phyloP scores from a whole-genome alignment of 23 tunicate genomes.

The Trididemnum clinides region DNA sequence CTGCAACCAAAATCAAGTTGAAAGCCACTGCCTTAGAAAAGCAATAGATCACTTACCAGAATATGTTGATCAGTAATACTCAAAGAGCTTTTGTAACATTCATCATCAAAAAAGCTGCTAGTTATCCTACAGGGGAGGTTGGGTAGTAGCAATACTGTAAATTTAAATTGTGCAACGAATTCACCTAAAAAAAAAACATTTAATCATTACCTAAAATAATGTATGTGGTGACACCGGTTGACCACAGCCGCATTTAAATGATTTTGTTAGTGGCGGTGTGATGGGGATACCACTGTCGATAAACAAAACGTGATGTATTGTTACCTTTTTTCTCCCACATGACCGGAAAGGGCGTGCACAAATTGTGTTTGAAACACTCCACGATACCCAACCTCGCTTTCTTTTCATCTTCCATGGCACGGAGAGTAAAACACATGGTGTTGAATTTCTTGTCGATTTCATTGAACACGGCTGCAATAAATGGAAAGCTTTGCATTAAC shows the following conservation, averaged over 20 bases:
- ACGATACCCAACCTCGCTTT: slow-evolving; percentile 97
- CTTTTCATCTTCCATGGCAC: slow-evolving; percentile 95
- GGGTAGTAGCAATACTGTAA: slow-evolving; percentile 83
- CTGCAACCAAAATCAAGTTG: too few species aligned
- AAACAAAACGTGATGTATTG: background rate
- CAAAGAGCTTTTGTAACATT: slow-evolving; percentile 61
- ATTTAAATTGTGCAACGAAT: slow-evolving; percentile 95
- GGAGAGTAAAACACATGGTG: slow-evolving; percentile 96
- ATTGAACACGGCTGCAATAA: slow-evolving; percentile 78
- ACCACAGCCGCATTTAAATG: too few species aligned
- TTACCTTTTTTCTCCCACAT: slow-evolving; percentile 91
- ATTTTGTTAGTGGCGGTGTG: too few species aligned
- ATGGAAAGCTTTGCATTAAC: too few species aligned
- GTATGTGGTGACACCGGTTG: too few species aligned
- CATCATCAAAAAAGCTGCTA: slow-evolving; percentile 55
- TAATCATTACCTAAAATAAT: background rate
- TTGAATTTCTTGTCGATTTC: slow-evolving; percentile 94
- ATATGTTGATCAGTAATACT: slow-evolving; percentile 68
- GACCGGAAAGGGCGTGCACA: slow-evolving; percentile 97
- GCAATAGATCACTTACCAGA: slow-evolving; percentile 70
- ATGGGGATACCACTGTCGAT: too few species aligned
- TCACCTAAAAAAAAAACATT: slow-evolving; percentile 55
- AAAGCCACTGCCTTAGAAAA: too few species aligned
- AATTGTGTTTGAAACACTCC: slow-evolving; percentile 94
- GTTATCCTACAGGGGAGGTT: slow-evolving; percentile 82